Evolutionary conservation across 64 coral and sea anemone species (phyloP), one percentile per base, ranked within the genome.

Genomic region (Platygyra sinensis): DNA sequence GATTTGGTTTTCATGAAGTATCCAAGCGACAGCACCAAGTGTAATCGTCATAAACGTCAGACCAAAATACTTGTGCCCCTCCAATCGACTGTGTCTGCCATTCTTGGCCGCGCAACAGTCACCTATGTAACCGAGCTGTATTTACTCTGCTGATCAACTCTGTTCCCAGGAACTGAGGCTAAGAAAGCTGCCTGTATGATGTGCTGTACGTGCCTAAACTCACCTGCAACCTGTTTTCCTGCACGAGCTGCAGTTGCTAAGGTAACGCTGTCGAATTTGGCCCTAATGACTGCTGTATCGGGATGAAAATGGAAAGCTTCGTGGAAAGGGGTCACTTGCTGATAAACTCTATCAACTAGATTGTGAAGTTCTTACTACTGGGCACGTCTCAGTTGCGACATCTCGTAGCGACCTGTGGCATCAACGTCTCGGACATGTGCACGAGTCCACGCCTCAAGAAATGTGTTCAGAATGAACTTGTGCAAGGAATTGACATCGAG

Each of bases 101-200:
- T 69, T n/a, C n/a, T 77, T 72, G 80, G 78, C 73, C 25, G 54
- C 90, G 86, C 2, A 78, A n/a, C n/a, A 60, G 52, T 77, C 90
- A 91, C n/a, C 90, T 91, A 67, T 91, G 80, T 30, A 91, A n/a
- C n/a, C 57, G 60, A 86, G 8, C 73, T 91, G 90, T 76, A 91
- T 69, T 76, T 80, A 28, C 57, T n/a, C n/a, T n/a, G n/a, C n/a
- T n/a, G n/a, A n/a, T n/a, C n/a, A n/a, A n/a, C n/a, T n/a, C 72
- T 36, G 57, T 91, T 67, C 15, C 54, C 10, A 83, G 74, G 24
- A 91, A 85, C 79, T 46, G 42, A 46, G 42, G 42, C 2, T 3
- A 8, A 46, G 42, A 46, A 46, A 46, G 42, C 72, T 36, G 57
- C 15, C 67, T 84, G 57, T 55, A 85, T 42, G 62, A 91, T 65